These are phyloP conservation scores for Epinotia bilunana DNA, from an alignment of 2,888 invertebrate species.

Conservation along the genomic window DNA sequence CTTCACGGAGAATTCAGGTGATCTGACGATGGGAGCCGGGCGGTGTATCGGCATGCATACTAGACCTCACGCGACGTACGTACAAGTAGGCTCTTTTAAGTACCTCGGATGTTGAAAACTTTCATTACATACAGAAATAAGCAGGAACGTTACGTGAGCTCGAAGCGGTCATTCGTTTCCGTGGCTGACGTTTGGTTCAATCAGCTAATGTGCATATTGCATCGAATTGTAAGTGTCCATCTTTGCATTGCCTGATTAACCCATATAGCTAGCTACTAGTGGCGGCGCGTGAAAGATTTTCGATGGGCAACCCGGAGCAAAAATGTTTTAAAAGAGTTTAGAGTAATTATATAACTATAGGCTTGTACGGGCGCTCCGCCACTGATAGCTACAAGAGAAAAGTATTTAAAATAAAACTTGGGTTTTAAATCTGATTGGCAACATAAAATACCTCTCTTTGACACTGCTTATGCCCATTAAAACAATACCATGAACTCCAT, in stretches of 20 bases:
- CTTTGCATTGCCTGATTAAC: too few relatives aligned
- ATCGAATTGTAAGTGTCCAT: background rate
- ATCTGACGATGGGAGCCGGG: conserved; percentile 16
- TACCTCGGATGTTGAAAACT: too few relatives aligned
- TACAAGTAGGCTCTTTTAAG: too few relatives aligned
- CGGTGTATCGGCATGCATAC: background rate
- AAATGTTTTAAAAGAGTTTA: too few relatives aligned
- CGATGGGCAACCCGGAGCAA: too few relatives aligned
- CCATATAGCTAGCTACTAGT: too few relatives aligned
- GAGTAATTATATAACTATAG: too few relatives aligned
- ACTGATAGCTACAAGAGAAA: background rate
- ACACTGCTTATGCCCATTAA: conserved; percentile 8
- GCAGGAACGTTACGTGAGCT: background rate
- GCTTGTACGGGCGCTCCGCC: too few relatives aligned
- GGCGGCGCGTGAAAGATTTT: too few relatives aligned
- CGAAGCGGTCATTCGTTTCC: background rate
- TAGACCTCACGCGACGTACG: conserved; percentile 2
- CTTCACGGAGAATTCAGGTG: conserved; percentile 28
- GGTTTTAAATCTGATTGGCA: background rate
- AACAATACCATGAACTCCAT: conserved; percentile 20
- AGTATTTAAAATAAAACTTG: background rate
- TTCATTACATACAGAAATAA: background rate
- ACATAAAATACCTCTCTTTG: background rate
- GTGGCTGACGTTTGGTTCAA: background rate
- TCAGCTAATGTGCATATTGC: background rate